Percentiles rank a stretch among this genome's conserved stretches.
Conservation (phyloP, 2,113 vertebrate species). For the Trachemys scripta region DNA sequence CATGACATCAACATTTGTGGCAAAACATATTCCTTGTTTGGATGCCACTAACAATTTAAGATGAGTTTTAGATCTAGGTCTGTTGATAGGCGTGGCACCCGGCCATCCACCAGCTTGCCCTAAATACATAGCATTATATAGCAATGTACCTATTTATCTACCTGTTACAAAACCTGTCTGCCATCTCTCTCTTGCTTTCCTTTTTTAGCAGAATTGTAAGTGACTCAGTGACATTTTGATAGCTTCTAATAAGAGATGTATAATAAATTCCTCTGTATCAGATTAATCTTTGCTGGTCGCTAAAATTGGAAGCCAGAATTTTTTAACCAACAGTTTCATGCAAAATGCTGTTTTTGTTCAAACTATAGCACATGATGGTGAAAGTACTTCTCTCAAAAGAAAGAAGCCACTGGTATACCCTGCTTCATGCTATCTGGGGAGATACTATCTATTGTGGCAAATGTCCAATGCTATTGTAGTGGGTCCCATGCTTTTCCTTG, state of each 20-base stretch:
- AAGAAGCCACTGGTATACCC: constrained; percentile 18
- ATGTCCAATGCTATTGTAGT: too few species aligned
- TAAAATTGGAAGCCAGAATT: not conserved
- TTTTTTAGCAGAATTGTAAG: constrained; percentile 16
- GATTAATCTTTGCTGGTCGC: constrained; percentile 10
- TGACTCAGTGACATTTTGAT: not conserved
- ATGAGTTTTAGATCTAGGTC: not conserved
- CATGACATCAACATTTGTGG: not conserved
- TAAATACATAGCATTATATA: not conserved
- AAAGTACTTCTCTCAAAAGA: not conserved
- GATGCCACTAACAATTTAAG: not conserved
- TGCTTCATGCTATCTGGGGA: constrained; percentile 39
- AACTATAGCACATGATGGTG: constrained; percentile 20
- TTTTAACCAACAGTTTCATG: constrained; percentile 11
- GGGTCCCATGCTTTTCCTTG: too few species aligned
- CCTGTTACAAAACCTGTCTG: not conserved
- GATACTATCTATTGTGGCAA: not conserved
- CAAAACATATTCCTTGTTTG: not conserved
- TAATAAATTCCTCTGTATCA: not conserved
- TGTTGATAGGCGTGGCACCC: not conserved
- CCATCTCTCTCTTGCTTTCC: not conserved
- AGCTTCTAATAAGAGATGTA: not conserved
- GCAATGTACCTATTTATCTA: not conserved
- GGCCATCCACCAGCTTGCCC: not conserved
- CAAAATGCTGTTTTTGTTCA: not conserved